Evolutionary conservation across 2,113 vertebrate genomes (phyloP).

Genomic region (Phyllostomus hastatus): DNA sequence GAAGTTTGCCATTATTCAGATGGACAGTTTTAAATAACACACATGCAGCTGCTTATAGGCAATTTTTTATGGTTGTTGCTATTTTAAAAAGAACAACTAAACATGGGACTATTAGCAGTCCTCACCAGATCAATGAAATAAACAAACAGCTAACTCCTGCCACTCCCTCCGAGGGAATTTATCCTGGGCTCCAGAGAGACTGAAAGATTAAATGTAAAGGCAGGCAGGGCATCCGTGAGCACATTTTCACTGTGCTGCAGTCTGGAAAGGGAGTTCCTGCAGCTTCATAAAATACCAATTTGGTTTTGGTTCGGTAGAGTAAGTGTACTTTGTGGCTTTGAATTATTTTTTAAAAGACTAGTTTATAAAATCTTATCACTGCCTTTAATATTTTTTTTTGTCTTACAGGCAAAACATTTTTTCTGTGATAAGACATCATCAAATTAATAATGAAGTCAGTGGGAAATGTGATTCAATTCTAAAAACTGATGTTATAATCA

Average conservation of each 20-base stretch:
- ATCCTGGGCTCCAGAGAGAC: background rate
- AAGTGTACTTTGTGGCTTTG: background rate
- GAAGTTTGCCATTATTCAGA: conserved; percentile 19
- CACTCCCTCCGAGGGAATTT: background rate
- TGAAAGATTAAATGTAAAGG: background rate
- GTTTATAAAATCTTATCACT: background rate
- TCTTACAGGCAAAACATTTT: background rate
- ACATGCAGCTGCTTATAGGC: background rate
- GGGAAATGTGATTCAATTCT: background rate
- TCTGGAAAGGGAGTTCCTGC: background rate
- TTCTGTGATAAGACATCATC: background rate
- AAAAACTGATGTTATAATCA: background rate
- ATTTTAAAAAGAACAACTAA: conserved; percentile 6
- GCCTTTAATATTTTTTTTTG: background rate
- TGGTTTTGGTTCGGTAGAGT: background rate
- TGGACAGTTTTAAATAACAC: background rate
- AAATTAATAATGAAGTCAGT: background rate
- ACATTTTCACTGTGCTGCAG: background rate
- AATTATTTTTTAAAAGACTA: background rate
- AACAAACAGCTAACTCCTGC: background rate
- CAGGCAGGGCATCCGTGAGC: background rate
- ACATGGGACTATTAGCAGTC: background rate
- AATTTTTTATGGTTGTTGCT: background rate
- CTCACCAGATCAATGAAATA: background rate
- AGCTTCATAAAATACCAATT: background rate